Evolutionary conservation across 2,113 vertebrate species (phyloP).

Genomic region (Pholis gunnellus): DNA sequence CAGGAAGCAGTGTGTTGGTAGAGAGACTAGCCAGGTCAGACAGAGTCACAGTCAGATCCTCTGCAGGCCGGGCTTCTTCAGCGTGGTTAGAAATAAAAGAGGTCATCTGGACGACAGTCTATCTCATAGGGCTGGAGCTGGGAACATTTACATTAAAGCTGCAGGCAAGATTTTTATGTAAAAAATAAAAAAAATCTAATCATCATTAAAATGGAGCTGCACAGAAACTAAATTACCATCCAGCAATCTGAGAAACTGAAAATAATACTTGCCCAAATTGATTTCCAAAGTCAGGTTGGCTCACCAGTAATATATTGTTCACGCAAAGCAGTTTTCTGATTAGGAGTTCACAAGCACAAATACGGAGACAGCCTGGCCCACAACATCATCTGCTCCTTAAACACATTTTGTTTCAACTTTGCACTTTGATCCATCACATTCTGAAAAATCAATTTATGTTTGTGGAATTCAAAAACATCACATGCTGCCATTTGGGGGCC

Average conservation of each 20-base stretch:
- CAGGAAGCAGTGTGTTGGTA: conserved; percentile 77
- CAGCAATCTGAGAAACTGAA: background rate
- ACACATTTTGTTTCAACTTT: background rate
- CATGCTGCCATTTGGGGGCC: background rate
- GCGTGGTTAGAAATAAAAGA: conserved; percentile 20
- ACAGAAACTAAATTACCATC: background rate
- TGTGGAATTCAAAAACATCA: background rate
- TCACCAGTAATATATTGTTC: background rate
- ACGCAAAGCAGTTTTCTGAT: background rate
- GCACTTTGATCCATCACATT: background rate
- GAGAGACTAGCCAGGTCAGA: conserved; percentile 77
- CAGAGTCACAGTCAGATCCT: conserved; percentile 70
- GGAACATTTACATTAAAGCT: conserved; percentile 56
- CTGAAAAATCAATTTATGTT: background rate
- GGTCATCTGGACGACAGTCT: conserved; percentile 75
- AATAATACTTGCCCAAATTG: background rate
- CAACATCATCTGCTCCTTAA: background rate
- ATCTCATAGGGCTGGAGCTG: conserved; percentile 53
- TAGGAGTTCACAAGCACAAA: background rate
- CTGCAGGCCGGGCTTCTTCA: conserved; percentile 67
- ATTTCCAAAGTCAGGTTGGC: background rate
- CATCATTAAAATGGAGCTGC: conserved; percentile 18
- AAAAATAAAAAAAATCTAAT: conserved; percentile 36
- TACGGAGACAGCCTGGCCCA: background rate
- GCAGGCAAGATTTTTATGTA: conserved; percentile 29